phyloP scores from a whole-genome alignment of 2,797 vertebrate species.

The Lutjanus argentimaculatus region DNA sequence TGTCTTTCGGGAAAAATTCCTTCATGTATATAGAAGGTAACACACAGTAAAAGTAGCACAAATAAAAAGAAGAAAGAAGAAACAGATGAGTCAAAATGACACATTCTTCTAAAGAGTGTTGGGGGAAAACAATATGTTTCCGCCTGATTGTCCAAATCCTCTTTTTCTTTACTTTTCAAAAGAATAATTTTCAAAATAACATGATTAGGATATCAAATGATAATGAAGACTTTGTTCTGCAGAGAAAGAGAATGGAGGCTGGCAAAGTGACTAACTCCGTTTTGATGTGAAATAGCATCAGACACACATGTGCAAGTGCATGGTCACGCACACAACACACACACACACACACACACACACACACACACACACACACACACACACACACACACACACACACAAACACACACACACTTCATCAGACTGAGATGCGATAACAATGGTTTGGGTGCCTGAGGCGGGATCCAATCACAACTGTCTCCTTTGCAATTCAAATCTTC shows the following conservation, averaged over 20 bases:
- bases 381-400: constrained; percentile 24
- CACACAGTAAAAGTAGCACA: constrained; percentile 18
- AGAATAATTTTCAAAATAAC: constrained; percentile 69
- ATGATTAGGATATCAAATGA: constrained; percentile 71
- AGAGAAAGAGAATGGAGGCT: constrained; percentile 50
- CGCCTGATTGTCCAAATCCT: constrained; percentile 59
- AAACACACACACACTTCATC: constrained; percentile 50
- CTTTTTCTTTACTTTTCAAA: constrained; percentile 57
- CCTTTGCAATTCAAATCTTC: constrained; percentile 83
- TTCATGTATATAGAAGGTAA: neutral
- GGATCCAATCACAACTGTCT: constrained; percentile 77
- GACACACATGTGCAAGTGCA: constrained; percentile 34
- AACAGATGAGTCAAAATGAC: constrained; percentile 36
- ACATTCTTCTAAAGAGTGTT: constrained; percentile 39
- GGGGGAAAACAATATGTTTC: constrained; percentile 58
- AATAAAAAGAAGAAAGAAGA: constrained; percentile 37
- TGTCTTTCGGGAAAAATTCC: constrained; percentile 4
- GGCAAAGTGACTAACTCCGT: constrained; percentile 52
- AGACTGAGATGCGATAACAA: constrained; percentile 76
- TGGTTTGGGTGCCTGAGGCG: constrained; percentile 69
- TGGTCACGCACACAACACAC: constrained; percentile 13
- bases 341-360: constrained; percentile 26
- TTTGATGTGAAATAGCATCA: constrained; percentile 72
- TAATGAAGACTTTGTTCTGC: constrained; percentile 72
- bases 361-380: constrained; percentile 31